phyloP scores from a whole-genome alignment of 2,113 vertebrate genomes.

The Aptenodytes patagonicus region DNA sequence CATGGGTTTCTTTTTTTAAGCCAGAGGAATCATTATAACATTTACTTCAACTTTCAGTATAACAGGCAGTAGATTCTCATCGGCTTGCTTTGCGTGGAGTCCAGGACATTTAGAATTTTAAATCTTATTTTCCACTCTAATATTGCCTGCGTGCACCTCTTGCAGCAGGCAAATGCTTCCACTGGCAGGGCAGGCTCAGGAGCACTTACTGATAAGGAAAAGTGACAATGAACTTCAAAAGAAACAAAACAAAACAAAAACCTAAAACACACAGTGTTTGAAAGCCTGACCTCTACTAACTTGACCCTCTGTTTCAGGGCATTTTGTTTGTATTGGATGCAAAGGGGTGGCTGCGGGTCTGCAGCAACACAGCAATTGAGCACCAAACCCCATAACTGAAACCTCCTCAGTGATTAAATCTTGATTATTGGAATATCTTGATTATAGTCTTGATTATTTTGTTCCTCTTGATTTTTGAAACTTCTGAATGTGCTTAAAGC shows the following conservation, averaged over 20 bases:
- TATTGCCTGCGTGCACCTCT: background rate
- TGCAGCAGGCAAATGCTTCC: background rate
- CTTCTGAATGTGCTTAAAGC: background rate
- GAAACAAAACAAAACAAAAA: background rate
- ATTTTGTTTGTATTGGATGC: background rate
- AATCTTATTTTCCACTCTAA: background rate
- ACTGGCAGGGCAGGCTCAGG: background rate
- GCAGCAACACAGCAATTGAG: accelerated
- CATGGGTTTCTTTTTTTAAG: background rate
- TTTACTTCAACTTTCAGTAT: background rate
- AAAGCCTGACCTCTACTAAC: background rate
- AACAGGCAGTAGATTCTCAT: background rate
- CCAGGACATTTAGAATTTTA: background rate
- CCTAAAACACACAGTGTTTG: background rate
- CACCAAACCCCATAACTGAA: background rate
- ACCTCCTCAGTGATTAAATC: background rate
- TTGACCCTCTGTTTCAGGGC: background rate
- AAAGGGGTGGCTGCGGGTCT: background rate
- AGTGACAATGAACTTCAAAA: constrained; percentile 35
- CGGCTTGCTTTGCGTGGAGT: background rate
- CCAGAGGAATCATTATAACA: background rate
- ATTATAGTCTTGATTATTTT: background rate
- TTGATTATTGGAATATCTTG: background rate
- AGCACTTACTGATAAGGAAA: background rate
- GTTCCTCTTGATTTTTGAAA: background rate